Percentiles rank a stretch among this genome's conserved stretches.
These are phyloP conservation scores for Ichneumon xanthorius DNA, from an alignment of 2,888 invertebrate genomes.

Conservation along the genomic window DNA sequence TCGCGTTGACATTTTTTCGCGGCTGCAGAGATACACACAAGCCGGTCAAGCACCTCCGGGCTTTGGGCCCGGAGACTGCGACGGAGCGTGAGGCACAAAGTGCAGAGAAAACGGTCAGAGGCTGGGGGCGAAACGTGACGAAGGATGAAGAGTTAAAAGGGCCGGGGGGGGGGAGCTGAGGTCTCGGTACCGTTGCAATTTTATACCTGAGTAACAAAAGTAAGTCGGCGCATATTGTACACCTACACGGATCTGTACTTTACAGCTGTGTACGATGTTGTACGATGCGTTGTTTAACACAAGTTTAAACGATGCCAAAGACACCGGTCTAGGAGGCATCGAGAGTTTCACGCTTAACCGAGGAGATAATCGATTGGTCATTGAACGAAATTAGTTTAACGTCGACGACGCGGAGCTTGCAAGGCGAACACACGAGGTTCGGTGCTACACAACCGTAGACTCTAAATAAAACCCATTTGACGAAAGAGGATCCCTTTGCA, in stretches of 20 bases:
- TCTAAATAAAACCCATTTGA: not conserved
- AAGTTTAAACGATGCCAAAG: slow-evolving; percentile 61
- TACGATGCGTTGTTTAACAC: slow-evolving; percentile 40
- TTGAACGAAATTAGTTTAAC: slow-evolving; percentile 75
- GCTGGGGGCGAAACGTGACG: slow-evolving; percentile 38
- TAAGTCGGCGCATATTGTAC: slow-evolving; percentile 49
- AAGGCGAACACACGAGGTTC: not conserved
- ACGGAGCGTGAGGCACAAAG: slow-evolving; percentile 33
- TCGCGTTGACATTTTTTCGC: slow-evolving; percentile 23
- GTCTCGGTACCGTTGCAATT: slow-evolving; percentile 71
- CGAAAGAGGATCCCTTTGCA: too few species aligned
- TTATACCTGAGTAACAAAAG: slow-evolving; percentile 75
- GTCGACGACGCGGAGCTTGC: slow-evolving; percentile 52
- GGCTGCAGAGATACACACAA: not conserved
- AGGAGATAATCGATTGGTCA: slow-evolving; percentile 82
- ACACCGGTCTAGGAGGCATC: slow-evolving; percentile 62
- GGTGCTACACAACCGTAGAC: not conserved
- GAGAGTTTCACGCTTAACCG: slow-evolving; percentile 77
- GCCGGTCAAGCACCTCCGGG: slow-evolving; percentile 36
- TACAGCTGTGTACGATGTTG: not conserved
- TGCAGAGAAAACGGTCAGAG: slow-evolving; percentile 39
- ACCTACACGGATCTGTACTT: not conserved
- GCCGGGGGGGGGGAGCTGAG: slow-evolving; percentile 29
- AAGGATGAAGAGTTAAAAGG: slow-evolving; percentile 57
- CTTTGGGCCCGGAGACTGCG: slow-evolving; percentile 6